A percentile compares a stretch with the other conserved stretches of the same genome.
Evolutionary conservation across 1,140 invertebrate genomes (phyloP).

Genomic region (Sitophilus oryzae): DNA sequence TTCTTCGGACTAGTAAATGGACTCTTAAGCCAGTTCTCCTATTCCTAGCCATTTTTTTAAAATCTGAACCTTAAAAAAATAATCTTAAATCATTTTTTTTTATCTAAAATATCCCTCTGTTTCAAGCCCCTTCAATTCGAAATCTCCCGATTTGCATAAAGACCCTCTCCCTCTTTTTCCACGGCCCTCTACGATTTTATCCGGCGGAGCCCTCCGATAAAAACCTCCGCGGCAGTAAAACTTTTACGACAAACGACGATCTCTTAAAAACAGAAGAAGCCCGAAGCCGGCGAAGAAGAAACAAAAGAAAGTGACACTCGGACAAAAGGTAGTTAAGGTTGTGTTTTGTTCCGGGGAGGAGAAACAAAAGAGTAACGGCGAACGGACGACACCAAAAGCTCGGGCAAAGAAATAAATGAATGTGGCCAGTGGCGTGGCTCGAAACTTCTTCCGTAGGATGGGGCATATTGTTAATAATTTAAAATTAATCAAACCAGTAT

Average conservation of each 20-base stretch:
- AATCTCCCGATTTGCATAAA: not conserved
- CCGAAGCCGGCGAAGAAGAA: no score
- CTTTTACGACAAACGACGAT: slow-evolving; percentile 36
- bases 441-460: slow-evolving; percentile 4
- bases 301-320: slow-evolving; percentile 45
- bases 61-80: no score
- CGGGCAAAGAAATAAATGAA: slow-evolving; percentile 43
- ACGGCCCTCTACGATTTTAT: not conserved
- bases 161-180: not conserved
- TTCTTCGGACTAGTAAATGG: no score
- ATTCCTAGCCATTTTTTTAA: no score
- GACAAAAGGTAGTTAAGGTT: slow-evolving; percentile 46
- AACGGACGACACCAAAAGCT: slow-evolving; percentile 35
- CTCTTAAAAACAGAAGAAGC: slow-evolving; percentile 26
- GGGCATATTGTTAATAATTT: no score
- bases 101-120: no score
- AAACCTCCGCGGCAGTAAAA: slow-evolving; percentile 35
- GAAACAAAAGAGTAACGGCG: slow-evolving; percentile 31
- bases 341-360: slow-evolving; percentile 39
- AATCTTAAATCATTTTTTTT: no score
- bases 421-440: slow-evolving; percentile 23
- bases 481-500: no score
- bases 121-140: no score
- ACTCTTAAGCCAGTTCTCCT: no score
- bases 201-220: slow-evolving; percentile 27